Evolutionary conservation across 2,797 vertebrate genomes (phyloP).

Genomic region (Muscicapa comitata): DNA sequence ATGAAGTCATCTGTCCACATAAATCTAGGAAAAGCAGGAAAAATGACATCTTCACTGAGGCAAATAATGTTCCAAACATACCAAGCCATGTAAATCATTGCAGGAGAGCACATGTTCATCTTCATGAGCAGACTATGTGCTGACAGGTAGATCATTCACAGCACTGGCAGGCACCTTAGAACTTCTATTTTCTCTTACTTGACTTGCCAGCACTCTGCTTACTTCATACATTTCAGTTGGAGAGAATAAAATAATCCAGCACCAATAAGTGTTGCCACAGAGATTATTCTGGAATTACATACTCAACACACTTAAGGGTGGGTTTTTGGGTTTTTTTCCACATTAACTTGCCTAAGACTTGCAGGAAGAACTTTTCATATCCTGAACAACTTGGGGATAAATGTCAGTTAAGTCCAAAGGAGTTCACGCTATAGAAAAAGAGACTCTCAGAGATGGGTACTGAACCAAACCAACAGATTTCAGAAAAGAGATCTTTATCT

Average conservation of each 20-base stretch:
- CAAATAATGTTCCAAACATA: constrained; percentile 33
- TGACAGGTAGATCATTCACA: constrained; percentile 34
- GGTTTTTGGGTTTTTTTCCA: not conserved
- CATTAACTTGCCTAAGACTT: not conserved
- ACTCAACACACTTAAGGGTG: not conserved
- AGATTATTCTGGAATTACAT: not conserved
- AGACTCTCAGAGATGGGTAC: not conserved
- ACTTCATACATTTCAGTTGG: not conserved
- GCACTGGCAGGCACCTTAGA: not conserved
- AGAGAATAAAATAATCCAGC: not conserved
- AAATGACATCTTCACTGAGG: constrained; percentile 20
- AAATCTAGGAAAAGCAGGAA: constrained; percentile 8
- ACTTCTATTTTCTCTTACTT: not conserved
- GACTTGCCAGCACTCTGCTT: not conserved
- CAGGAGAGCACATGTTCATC: constrained; percentile 24
- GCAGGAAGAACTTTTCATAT: not conserved
- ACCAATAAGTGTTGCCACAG: not conserved
- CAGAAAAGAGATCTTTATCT: not conserved
- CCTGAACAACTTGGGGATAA: not conserved
- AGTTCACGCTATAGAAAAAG: not conserved
- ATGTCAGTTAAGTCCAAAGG: not conserved
- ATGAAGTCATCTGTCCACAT: constrained; percentile 20
- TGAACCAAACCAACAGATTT: not conserved
- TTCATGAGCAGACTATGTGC: not conserved
- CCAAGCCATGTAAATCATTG: constrained; percentile 35